Base-by-base conservation (phyloP, 2,888 invertebrate genomes). In the Alloplasta piceator region DNA sequence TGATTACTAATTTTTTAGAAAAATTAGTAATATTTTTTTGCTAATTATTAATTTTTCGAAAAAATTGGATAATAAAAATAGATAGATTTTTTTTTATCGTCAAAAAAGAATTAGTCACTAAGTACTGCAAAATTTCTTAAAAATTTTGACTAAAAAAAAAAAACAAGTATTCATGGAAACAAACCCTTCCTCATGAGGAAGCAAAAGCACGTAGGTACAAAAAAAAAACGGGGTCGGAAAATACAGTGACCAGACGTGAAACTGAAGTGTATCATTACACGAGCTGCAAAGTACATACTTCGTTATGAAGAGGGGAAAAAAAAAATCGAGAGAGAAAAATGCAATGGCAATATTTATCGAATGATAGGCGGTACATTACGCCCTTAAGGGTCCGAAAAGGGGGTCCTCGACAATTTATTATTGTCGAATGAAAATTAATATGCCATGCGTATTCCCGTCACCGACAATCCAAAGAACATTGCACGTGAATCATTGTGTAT, bases 191-290 rank as follows among this genome's bases (percentile, higher is more conserved):
- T 26, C 26, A 26, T 26, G 26, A 26, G 26, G 26, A 26, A 26
- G 26, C 26, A 3, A 26, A 26, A 26, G n/a, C n/a, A n/a, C n/a
- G n/a, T 6, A 9, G 9, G 16, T 6, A 16, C 4, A 6, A 36
- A 63, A n/a, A 7, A 60, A 60, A 70, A 61, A 43, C 12, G 39
- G 55, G 73, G n/a, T 43, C 52, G 63, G 26, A 58, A 74, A 74
- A 68, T 48, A 70, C 16, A 46, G 14, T 74, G 39, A 56, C 52
- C 12, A 52, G 50, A 6, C 55, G 67, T 38, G 48, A 36, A 56
- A 70, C 12, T 60, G 16, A 38, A 12, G 46, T 75, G 12, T 80
- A 66, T 80, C 66, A 71, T 80, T 76, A 80, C 3, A 26, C 26
- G 26, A 26, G 26, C 26, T 26, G 52, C 9, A 39, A 10, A 61